These are phyloP conservation scores for Clunio marinus DNA, from an alignment of 2,888 invertebrate genomes.

Conservation along the genomic window DNA sequence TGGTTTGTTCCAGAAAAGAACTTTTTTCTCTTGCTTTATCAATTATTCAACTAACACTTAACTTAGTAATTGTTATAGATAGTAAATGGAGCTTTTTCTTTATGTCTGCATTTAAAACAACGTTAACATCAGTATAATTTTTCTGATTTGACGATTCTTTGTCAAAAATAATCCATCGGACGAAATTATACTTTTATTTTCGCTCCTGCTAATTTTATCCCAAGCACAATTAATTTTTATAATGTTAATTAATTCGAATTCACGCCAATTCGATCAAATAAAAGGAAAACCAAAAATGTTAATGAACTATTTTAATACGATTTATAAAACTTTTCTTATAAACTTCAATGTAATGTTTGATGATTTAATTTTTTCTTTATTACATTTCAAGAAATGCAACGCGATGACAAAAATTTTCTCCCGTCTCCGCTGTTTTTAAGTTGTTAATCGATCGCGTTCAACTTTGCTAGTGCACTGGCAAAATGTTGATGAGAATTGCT, in stretches of 20 bases:
- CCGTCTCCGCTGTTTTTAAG: conserved; percentile 38
- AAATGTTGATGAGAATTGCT: conserved; percentile 28
- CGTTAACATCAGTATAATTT: too few relatives aligned
- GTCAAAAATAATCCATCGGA: conserved; percentile 20
- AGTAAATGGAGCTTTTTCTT: too few relatives aligned
- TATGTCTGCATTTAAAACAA: too few relatives aligned
- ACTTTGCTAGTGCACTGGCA: conserved; percentile 43
- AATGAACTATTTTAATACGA: neutral
- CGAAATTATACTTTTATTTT: too few relatives aligned
- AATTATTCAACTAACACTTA: conserved; percentile 12
- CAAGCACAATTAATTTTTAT: too few relatives aligned
- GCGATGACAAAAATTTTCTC: conserved; percentile 39
- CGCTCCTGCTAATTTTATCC: too few relatives aligned
- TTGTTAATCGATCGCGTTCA: conserved; percentile 43
- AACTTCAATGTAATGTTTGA: neutral
- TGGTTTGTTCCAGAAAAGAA: neutral
- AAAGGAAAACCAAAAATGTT: neutral
- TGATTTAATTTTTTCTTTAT: neutral
- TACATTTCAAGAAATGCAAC: conserved; percentile 23
- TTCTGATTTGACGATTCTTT: neutral
- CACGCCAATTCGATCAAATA: neutral
- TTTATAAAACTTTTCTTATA: neutral
- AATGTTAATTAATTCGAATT: neutral
- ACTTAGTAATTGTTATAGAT: neutral
- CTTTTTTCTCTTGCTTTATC: neutral